Percentiles rank a stretch among this genome's conserved stretches.
Conservation (phyloP, 2,797 vertebrate species). For the Heterohyrax brucei region DNA sequence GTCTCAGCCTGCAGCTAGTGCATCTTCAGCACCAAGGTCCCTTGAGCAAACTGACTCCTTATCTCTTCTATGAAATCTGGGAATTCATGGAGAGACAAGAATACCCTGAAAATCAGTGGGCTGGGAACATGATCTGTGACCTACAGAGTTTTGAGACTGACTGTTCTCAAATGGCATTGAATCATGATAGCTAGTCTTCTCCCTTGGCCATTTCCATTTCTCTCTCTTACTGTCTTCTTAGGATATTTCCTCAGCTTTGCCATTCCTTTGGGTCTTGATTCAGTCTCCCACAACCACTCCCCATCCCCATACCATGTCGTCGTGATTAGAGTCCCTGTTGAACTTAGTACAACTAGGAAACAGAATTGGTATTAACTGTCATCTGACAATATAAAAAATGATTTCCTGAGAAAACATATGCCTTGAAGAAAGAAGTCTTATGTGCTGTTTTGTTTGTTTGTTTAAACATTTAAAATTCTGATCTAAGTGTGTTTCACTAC, state of each 20-base stretch:
- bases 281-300: neutral
- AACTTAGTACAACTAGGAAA: neutral
- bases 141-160: neutral
- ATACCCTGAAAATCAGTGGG: neutral
- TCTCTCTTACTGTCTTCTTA: neutral
- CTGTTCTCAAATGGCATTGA: neutral
- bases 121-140: neutral
- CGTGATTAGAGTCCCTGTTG: neutral
- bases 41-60: constrained; percentile 5
- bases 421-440: neutral
- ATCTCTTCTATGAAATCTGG: constrained; percentile 33
- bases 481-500: neutral
- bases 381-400: constrained; percentile 13
- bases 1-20: neutral
- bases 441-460: neutral
- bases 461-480: neutral
- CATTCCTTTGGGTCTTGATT: neutral
- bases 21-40: constrained; percentile 5
- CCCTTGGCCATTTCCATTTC: neutral
- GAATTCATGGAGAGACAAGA: neutral
- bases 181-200: neutral
- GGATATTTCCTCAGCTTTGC: neutral
- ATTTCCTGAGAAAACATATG: neutral
- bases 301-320: neutral
- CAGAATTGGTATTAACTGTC: neutral